Conservation (phyloP, 2,113 vertebrate genomes). For the Nicator chloris region DNA sequence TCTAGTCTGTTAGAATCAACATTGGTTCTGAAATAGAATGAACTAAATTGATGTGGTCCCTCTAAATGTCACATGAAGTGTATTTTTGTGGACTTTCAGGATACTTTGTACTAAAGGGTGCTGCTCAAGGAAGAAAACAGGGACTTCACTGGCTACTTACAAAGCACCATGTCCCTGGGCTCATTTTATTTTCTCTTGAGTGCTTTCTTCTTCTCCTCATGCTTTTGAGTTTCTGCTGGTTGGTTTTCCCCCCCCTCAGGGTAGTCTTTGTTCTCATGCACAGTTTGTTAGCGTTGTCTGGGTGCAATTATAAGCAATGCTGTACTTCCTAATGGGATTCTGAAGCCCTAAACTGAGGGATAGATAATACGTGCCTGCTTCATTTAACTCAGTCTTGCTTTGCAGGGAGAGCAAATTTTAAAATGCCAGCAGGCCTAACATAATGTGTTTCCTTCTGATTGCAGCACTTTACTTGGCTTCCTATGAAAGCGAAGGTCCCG, state of each 20-base stretch:
- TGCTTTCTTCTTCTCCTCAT: background rate
- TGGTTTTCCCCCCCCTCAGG: background rate
- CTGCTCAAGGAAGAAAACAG: background rate
- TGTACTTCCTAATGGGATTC: background rate
- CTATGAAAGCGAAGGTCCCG: constrained; percentile 92
- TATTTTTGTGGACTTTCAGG: background rate
- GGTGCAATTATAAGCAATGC: background rate
- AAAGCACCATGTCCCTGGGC: background rate
- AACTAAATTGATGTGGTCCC: background rate
- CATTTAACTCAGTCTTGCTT: background rate
- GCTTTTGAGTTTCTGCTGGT: background rate
- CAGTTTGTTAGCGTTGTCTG: background rate
- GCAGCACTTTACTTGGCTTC: constrained; percentile 91
- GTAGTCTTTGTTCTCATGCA: background rate
- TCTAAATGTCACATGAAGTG: background rate
- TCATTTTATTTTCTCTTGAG: background rate
- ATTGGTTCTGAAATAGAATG: background rate
- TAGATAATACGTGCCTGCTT: background rate
- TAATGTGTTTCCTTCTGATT: constrained; percentile 14
- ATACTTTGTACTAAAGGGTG: background rate
- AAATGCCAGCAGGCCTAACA: background rate
- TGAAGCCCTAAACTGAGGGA: background rate
- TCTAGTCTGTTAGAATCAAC: background rate
- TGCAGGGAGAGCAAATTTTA: background rate
- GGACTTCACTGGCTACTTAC: background rate